A percentile compares a stretch with the other conserved stretches of the same genome.
These are phyloP conservation scores for Trissoscelio sp. DNA, from an alignment of 2,888 invertebrate species.

Conservation along the genomic window DNA sequence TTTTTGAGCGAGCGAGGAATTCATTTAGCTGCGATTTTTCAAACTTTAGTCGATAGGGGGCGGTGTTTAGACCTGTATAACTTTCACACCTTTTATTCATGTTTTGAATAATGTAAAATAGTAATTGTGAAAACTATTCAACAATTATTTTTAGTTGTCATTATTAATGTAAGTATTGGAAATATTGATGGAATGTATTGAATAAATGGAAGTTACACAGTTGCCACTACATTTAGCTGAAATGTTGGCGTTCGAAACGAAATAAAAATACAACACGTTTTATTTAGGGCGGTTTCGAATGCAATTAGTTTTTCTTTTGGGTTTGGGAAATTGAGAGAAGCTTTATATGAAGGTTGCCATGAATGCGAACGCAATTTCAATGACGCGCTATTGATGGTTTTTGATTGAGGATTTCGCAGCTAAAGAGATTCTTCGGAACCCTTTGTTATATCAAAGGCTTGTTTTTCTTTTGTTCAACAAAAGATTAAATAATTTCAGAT, in stretches of 20 bases:
- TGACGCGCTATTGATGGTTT: background rate
- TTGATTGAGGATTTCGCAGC: constrained; percentile 4
- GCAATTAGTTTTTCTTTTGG: background rate
- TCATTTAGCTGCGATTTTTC: constrained; percentile 4
- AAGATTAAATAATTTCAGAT: background rate
- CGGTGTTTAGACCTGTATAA: too few species aligned
- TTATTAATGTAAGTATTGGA: too few species aligned
- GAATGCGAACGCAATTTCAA: background rate
- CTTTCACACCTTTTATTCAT: too few species aligned
- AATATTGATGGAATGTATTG: too few species aligned
- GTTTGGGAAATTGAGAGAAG: background rate
- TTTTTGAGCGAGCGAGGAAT: constrained; percentile 10
- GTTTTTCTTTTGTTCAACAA: constrained; percentile 10
- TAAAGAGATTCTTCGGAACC: constrained; percentile 22
- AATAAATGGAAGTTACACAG: background rate
- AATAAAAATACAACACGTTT: background rate
- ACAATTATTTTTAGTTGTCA: too few species aligned
- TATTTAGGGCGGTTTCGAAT: background rate
- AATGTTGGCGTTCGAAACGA: background rate
- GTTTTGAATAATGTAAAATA: too few species aligned
- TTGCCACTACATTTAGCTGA: background rate
- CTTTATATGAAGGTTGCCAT: background rate
- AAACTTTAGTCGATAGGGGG: too few species aligned
- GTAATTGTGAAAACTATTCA: too few species aligned
- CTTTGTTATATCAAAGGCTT: constrained; percentile 19